Evolutionary conservation across 2,113 vertebrate species (phyloP).

Genomic region (Phoxinus phoxinus): DNA sequence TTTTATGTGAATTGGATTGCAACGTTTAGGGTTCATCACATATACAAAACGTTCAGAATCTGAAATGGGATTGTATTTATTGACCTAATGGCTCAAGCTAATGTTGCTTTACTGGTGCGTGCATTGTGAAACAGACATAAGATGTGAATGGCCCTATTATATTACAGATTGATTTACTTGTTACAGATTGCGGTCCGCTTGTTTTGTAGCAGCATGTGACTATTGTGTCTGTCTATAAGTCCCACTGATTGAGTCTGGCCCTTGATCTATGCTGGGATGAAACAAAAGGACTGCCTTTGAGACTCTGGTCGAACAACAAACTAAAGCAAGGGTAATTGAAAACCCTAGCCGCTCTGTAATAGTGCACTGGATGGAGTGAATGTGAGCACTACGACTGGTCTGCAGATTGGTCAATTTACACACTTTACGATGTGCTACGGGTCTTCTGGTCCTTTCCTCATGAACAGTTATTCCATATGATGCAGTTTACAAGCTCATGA

Average conservation of each 20-base stretch:
- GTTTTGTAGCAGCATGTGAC: slow-evolving; percentile 32
- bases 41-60: neutral
- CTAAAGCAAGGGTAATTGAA: slow-evolving; percentile 48
- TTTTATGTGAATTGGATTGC: neutral
- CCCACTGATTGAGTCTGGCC: slow-evolving; percentile 42
- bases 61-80: neutral
- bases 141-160: neutral
- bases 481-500: neutral
- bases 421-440: slow-evolving; percentile 17
- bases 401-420: slow-evolving; percentile 44
- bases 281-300: slow-evolving; percentile 47
- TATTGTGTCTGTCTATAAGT: slow-evolving; percentile 27
- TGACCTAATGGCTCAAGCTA: neutral
- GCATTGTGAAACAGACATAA: neutral
- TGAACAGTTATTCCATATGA: neutral
- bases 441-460: neutral
- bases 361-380: slow-evolving; percentile 27
- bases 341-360: slow-evolving; percentile 45
- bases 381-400: slow-evolving; percentile 36
- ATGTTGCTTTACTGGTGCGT: neutral
- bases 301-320: slow-evolving; percentile 48
- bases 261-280: slow-evolving; percentile 48
- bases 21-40: neutral
- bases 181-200: slow-evolving; percentile 32
- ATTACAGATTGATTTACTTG: slow-evolving; percentile 10